Evolutionary conservation across 2,113 vertebrate species (phyloP).

Genomic region (Pelodiscus sinensis): DNA sequence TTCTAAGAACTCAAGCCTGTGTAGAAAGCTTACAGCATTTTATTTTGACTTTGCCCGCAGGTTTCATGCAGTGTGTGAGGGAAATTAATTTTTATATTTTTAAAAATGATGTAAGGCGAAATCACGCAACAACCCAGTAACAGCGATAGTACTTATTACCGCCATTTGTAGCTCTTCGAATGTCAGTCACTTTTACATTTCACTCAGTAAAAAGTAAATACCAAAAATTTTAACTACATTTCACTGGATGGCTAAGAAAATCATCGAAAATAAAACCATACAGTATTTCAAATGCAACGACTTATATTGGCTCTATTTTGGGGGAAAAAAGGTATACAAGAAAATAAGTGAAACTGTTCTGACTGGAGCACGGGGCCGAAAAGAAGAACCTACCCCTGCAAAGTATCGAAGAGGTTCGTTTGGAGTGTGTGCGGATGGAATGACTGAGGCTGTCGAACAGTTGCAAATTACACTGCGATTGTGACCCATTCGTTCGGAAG

Average conservation of each 20-base stretch:
- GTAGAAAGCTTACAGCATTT: too few species aligned
- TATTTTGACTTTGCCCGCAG: not conserved
- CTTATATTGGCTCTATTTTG: not conserved
- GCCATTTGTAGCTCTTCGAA: not conserved
- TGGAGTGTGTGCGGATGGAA: not conserved
- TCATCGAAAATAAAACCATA: not conserved
- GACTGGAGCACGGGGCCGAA: not conserved
- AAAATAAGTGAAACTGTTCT: not conserved
- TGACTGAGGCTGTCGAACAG: not conserved
- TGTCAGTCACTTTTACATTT: not conserved
- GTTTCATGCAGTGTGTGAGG: not conserved
- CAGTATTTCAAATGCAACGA: not conserved
- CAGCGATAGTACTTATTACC: not conserved
- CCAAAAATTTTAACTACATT: not conserved
- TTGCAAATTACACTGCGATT: not conserved
- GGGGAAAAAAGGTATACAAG: not conserved
- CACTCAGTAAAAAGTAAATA: not conserved
- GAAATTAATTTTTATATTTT: not conserved
- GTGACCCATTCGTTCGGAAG: not conserved
- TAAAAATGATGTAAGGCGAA: not conserved
- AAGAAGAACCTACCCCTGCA: not conserved
- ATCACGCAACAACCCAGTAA: not conserved
- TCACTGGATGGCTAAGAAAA: not conserved
- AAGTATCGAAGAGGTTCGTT: not conserved
- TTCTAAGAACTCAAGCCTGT: not conserved